These are phyloP conservation scores for Heliconius congener DNA, from an alignment of 1,140 invertebrate genomes.

Conservation along the genomic window DNA sequence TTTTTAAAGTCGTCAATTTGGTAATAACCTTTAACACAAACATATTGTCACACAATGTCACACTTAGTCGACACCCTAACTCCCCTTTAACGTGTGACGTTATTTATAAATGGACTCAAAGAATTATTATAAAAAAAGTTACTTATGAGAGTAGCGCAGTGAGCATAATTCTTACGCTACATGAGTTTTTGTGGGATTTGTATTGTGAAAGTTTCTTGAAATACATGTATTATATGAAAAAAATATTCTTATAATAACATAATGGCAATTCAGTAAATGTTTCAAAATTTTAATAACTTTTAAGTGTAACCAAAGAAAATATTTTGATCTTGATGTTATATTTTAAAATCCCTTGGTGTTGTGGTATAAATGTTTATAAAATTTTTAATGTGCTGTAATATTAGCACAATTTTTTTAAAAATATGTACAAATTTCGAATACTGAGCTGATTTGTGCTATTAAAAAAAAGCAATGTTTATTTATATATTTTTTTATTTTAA, in stretches of 20 bases:
- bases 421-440: background rate
- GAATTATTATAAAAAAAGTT: background rate
- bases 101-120: no score
- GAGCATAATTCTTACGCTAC: background rate
- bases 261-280: background rate
- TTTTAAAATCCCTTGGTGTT: background rate
- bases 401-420: background rate
- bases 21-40: no score
- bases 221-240: background rate
- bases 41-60: no score
- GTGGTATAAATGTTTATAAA: background rate
- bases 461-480: background rate
- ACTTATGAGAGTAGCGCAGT: background rate
- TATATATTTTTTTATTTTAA: background rate
- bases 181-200: background rate
- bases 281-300: constrained; percentile 12
- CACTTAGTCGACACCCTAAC: no score
- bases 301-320: constrained; percentile 8
- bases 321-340: background rate
- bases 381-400: background rate
- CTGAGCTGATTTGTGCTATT: no score
- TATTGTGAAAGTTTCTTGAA: background rate
- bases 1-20: no score
- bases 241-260: background rate
- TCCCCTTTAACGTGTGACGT: no score